Evolutionary conservation across 2,113 vertebrate genomes (phyloP).

Genomic region (Eudyptes chrysolophus): DNA sequence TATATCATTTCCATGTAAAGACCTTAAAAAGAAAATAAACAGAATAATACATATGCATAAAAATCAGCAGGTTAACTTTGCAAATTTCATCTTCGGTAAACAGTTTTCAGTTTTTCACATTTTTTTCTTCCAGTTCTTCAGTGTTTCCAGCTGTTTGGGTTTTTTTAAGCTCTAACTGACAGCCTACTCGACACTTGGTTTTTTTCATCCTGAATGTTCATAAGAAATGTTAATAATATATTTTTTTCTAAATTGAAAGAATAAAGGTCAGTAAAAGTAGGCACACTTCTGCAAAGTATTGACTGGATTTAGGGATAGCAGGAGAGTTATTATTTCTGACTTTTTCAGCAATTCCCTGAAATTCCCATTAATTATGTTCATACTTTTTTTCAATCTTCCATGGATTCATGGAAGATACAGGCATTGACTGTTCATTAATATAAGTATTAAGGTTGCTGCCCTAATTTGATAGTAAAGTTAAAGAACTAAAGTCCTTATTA

Average conservation of each 20-base stretch:
- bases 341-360: neutral
- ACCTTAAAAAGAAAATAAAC: constrained; percentile 73
- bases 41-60: neutral
- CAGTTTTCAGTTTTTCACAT: neutral
- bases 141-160: neutral
- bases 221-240: neutral
- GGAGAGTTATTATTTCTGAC: neutral
- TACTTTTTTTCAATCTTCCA: neutral
- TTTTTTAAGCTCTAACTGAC: neutral
- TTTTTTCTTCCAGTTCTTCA: neutral
- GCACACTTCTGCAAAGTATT: neutral
- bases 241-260: neutral
- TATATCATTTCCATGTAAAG: constrained; percentile 97
- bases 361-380: neutral
- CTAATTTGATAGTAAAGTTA: neutral
- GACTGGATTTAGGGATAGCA: neutral
- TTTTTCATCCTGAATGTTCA: neutral
- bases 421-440: neutral
- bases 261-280: neutral
- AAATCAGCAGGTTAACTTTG: neutral
- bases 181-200: neutral
- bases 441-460: neutral
- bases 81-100: neutral
- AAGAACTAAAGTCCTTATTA: neutral
- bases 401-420: neutral